Conservation (phyloP, 2,113 vertebrate species). For the Mionectes macconnelli region DNA sequence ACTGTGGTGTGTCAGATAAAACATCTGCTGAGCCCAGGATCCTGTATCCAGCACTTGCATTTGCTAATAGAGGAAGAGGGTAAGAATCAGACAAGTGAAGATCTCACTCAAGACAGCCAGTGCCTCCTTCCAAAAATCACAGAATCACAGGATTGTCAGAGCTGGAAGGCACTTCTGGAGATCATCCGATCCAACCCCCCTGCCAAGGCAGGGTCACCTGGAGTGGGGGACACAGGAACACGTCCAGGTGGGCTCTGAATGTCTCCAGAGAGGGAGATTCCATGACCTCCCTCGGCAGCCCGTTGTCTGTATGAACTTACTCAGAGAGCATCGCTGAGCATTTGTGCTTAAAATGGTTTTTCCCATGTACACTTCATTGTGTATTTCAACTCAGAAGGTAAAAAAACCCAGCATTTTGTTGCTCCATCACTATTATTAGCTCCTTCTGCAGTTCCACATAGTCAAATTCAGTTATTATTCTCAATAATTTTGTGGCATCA, state of each 20-base stretch:
- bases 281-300: background rate
- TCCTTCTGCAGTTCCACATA: background rate
- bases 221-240: background rate
- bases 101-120: background rate
- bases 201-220: background rate
- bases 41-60: background rate
- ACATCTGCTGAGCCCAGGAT: background rate
- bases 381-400: background rate
- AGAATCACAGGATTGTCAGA: background rate
- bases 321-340: rapidly evolving
- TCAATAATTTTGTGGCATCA: background rate
- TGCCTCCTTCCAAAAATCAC: background rate
- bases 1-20: background rate
- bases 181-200: background rate
- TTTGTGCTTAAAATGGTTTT: background rate
- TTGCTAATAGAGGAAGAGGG: background rate
- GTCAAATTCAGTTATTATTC: background rate
- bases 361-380: background rate
- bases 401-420: background rate
- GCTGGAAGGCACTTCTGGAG: background rate
- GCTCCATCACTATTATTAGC: background rate
- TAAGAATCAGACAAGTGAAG: background rate
- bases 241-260: background rate
- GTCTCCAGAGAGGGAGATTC: background rate
- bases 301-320: background rate